These are phyloP conservation scores for Lepus americanus DNA, from an alignment of 2,113 vertebrate species.

Conservation along the genomic window DNA sequence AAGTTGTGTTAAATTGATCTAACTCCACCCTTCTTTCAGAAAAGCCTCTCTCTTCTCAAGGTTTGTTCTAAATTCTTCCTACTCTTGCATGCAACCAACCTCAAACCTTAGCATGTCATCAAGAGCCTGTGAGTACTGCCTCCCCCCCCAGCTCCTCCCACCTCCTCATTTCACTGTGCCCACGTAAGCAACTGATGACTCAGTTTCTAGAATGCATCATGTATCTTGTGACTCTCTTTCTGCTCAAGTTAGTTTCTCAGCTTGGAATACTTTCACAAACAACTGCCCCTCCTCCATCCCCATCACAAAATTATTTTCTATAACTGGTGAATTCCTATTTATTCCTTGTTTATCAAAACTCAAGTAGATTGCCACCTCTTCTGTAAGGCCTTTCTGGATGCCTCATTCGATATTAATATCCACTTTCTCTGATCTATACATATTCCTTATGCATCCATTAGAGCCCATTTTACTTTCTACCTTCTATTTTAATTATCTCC, in stretches of 20 bases:
- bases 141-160: neutral
- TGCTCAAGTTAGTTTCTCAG: slow-evolving; percentile 35
- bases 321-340: slow-evolving; percentile 32
- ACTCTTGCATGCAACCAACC: neutral
- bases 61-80: slow-evolving; percentile 26
- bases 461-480: neutral
- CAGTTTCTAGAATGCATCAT: slow-evolving; percentile 55
- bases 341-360: slow-evolving; percentile 3
- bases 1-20: neutral
- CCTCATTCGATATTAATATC: slow-evolving; percentile 19
- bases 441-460: neutral
- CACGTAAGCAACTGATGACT: slow-evolving; percentile 59
- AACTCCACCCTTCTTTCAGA: slow-evolving; percentile 25
- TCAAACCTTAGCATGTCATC: neutral
- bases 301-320: slow-evolving; percentile 16
- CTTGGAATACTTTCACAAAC: neutral
- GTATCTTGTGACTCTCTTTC: neutral
- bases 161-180: neutral
- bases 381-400: neutral
- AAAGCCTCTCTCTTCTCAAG: neutral
- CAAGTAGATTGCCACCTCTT: neutral
- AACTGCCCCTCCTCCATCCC: neutral
- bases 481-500: slow-evolving; percentile 47
- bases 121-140: neutral
- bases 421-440: neutral